Conservation (phyloP, 1,140 invertebrate species). For the Eriosoma lanigerum region DNA sequence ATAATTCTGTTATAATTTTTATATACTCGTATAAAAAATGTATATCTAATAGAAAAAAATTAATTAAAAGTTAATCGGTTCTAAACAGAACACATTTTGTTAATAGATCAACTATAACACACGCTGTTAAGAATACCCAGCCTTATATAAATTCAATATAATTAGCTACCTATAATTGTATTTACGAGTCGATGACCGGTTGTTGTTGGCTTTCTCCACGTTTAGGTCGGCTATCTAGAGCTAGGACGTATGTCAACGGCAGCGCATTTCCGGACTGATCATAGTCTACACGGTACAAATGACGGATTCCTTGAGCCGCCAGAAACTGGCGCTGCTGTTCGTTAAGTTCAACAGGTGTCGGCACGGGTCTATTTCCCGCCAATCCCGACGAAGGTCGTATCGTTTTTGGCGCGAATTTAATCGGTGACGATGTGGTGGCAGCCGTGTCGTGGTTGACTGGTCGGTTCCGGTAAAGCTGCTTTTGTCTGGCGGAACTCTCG, state of each 20-base stretch:
- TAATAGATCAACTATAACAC: too few species aligned
- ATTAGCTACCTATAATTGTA: too few species aligned
- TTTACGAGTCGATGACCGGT: background rate
- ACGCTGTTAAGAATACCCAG: too few species aligned
- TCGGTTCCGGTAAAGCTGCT: background rate
- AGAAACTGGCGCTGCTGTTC: conserved; percentile 56
- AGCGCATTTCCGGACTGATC: conserved; percentile 52
- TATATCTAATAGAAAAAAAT: too few species aligned
- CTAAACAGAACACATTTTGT: too few species aligned
- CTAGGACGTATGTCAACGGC: conserved; percentile 54
- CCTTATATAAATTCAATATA: too few species aligned
- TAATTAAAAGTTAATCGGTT: too few species aligned
- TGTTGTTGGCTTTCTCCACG: background rate
- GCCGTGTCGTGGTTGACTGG: background rate
- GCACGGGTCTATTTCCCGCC: conserved; percentile 56
- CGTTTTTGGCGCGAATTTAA: background rate
- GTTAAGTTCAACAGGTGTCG: conserved; percentile 57
- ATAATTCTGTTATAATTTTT: too few species aligned
- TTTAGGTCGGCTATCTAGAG: conserved; percentile 51
- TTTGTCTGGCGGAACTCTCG: background rate
- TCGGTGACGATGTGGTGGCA: conserved; percentile 48
- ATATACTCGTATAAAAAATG: too few species aligned
- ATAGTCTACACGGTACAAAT: conserved; percentile 56
- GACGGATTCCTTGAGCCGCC: conserved; percentile 59
- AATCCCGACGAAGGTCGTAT: conserved; percentile 54